Percentiles rank a stretch among this genome's conserved stretches.
phyloP scores from a whole-genome alignment of 2,888 invertebrate genomes.

The Eueremaeus valkanovi region DNA sequence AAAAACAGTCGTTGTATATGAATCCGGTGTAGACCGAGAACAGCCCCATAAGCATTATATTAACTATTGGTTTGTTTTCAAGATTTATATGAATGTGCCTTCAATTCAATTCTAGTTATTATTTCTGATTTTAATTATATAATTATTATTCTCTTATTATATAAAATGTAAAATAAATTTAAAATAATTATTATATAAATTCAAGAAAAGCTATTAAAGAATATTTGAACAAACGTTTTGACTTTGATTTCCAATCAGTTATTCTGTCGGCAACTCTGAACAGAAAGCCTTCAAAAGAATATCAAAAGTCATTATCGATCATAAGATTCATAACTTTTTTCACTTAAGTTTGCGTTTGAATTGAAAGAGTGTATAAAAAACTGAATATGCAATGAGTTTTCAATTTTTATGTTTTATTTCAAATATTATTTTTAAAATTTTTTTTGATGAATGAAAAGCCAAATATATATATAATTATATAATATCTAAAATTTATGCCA shows the following conservation, averaged over 20 bases:
- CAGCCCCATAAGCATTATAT: no score
- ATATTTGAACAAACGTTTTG: no score
- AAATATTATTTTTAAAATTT: neutral
- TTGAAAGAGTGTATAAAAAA: no score
- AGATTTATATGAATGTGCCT: no score
- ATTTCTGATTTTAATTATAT: no score
- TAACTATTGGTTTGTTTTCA: no score
- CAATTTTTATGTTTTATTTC: neutral
- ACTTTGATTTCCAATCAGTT: no score
- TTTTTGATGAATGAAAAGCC: neutral
- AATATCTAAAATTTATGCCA: neutral
- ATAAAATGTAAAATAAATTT: neutral
- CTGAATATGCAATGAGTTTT: no score
- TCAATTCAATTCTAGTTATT: neutral
- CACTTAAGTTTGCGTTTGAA: neutral
- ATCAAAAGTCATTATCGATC: neutral
- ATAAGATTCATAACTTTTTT: no score
- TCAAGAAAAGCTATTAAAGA: neutral
- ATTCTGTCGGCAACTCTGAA: no score
- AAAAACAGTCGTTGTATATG: neutral
- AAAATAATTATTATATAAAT: neutral
- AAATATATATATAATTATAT: neutral
- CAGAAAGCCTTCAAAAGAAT: neutral
- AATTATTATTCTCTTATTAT: no score
- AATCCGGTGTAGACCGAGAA: no score